Base-by-base conservation (phyloP, 2,113 vertebrate species). In the Microtus richardsoni region DNA sequence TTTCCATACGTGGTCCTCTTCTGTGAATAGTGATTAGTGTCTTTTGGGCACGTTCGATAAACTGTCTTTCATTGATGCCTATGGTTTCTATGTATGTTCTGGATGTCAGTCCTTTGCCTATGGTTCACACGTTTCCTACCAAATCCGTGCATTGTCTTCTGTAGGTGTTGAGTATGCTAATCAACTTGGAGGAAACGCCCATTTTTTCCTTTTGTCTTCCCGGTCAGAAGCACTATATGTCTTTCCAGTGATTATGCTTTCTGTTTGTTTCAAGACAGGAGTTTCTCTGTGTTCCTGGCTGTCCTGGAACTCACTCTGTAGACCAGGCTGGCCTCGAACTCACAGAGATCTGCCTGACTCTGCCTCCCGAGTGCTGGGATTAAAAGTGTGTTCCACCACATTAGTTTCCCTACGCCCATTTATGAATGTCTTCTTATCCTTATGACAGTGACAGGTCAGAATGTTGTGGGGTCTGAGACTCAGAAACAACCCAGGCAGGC, bases 191-290 rank as follows among this genome's bases (percentile, higher is more conserved):
- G 83, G 90, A 87, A 41, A 90, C 36, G 13, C 26, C 2, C 78
- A 82, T 86, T 73, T 89, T 95, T 94, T 47, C 77, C 75, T 54
- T 90, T 89, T 82, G 87, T 88, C 83, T 93, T 95, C 91, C 70
- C 49, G 88, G n/a, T 54, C 58, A 90, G 89, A 95, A 94, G 75
- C 19, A 71, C 49, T 84, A 26, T 95, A 21, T 94, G 47, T 89
- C 78, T 90, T 28, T 92, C 71, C 33, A 58, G 41, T 94, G 89
- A 89, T 91, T 95, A 89, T 70, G 36, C 17, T 19, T 71, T 71
- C 36, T 36, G 30, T 68, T 70, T 70, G 60, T 62, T 62, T 62
- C 8, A 7, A 66, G 62, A 66, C 62, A 68, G 64, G 9, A 49
- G 64, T 66, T 66, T 66, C 64, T 66, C 12, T 66, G 64, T 66